Conservation (phyloP, 2,888 invertebrate genomes). For the Salticus scenicus region DNA sequence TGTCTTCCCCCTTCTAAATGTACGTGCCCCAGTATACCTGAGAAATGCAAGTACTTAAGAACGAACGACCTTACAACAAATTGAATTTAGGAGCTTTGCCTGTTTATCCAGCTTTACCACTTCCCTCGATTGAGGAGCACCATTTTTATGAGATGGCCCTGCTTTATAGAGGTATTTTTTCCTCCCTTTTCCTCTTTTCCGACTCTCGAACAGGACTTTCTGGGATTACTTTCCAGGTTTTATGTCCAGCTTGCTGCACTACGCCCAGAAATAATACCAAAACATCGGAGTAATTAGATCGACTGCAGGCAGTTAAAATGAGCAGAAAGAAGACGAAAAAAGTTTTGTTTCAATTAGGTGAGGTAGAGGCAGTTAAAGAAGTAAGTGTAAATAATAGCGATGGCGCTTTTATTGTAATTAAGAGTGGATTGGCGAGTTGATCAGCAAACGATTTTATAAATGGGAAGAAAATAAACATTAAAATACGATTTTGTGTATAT, state of each 20-base stretch:
- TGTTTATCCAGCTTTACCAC: slow-evolving; percentile 29
- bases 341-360: slow-evolving; percentile 9
- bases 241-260: not conserved
- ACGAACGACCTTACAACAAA: slow-evolving; percentile 66
- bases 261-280: slow-evolving; percentile 4
- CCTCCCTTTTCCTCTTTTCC: not conserved
- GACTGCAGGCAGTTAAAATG: not conserved
- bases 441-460: not conserved
- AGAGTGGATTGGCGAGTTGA: not conserved
- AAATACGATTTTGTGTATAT: too few relatives aligned
- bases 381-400: not conserved
- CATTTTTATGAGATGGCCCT: slow-evolving; percentile 51
- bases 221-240: slow-evolving; percentile 1
- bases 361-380: not conserved
- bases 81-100: slow-evolving; percentile 63
- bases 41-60: slow-evolving; percentile 68
- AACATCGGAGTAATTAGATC: slow-evolving; percentile 5
- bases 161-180: not conserved
- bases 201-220: not conserved
- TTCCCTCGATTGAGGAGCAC: slow-evolving; percentile 42
- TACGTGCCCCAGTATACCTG: slow-evolving; percentile 24
- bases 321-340: not conserved
- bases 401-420: not conserved
- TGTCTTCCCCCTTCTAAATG: not conserved
- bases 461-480: too few relatives aligned